Conservation (phyloP, 2,888 invertebrate species). For the Hydroisotoma schaefferi region DNA sequence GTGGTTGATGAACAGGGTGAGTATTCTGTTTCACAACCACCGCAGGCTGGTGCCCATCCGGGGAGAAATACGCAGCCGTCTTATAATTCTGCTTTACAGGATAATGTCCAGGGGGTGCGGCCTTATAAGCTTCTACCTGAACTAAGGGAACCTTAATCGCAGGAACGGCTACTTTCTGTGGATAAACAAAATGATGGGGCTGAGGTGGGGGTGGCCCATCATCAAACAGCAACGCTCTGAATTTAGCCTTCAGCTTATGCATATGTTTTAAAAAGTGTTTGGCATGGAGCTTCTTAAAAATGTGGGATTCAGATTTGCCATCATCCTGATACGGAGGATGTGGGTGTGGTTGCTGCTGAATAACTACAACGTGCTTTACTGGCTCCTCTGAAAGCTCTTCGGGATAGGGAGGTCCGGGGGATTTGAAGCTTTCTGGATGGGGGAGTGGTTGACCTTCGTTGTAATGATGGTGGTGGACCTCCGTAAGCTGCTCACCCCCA, state of each 20-base stretch:
- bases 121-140: conserved; percentile 13
- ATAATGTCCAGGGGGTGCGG: neutral
- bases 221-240: conserved; percentile 17
- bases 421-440: neutral
- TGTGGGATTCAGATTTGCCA: conserved; percentile 3
- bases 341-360: conserved; percentile 22
- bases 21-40: conserved; percentile 4
- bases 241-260: conserved; percentile 22
- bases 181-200: conserved; percentile 3
- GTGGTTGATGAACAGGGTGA: neutral
- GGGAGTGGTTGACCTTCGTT: neutral
- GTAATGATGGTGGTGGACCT: conserved; percentile 2
- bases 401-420: neutral
- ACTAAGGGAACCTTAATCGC: conserved; percentile 9
- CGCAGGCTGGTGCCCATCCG: conserved; percentile 9
- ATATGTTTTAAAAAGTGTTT: conserved; percentile 22
- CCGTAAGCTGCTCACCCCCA: too few species aligned
- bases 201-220: neutral
- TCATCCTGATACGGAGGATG: conserved; percentile 1
- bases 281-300: conserved; percentile 14
- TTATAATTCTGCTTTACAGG: neutral
- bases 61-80: conserved; percentile 1
- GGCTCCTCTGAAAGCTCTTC: neutral
- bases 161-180: conserved; percentile 3
- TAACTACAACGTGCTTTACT: conserved; percentile 17